phyloP scores from a whole-genome alignment of 2,797 vertebrate species.

The Brachyrhaphis roseni region DNA sequence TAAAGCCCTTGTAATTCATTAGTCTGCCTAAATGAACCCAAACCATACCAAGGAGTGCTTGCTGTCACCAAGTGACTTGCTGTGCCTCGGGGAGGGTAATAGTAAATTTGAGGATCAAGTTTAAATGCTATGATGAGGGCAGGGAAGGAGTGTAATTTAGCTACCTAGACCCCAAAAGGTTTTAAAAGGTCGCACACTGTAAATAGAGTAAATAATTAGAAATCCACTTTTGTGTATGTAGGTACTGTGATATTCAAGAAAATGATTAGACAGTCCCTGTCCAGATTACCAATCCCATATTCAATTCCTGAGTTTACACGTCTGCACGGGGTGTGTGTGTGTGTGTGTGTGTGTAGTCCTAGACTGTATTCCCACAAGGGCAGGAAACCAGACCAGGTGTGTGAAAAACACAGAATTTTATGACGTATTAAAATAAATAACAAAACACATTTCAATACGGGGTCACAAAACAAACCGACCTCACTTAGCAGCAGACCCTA shows the following conservation, averaged over 20 bases:
- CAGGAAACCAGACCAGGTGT: background rate
- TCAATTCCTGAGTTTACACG: background rate
- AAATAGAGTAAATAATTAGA: background rate
- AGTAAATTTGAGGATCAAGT: constrained; percentile 45
- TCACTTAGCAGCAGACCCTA: background rate
- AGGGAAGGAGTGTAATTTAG: constrained; percentile 17
- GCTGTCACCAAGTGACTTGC: constrained; percentile 47
- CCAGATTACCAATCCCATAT: background rate
- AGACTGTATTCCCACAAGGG: background rate
- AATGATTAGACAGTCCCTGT: background rate
- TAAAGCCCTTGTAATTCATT: constrained; percentile 76
- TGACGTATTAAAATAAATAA: background rate
- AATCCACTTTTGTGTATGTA: background rate
- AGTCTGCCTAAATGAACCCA: constrained; percentile 72
- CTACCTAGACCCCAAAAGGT: constrained; percentile 1
- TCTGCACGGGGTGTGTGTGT: background rate
- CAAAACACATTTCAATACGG: background rate
- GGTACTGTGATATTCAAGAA: background rate
- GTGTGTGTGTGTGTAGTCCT: background rate
- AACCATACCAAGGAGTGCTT: constrained; percentile 48
- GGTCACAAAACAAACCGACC: background rate
- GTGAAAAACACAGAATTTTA: background rate
- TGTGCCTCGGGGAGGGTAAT: constrained; percentile 53
- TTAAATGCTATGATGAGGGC: constrained; percentile 38
- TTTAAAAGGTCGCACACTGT: background rate